phyloP scores from a whole-genome alignment of 2,888 invertebrate genomes.

The Agrochola macilenta region DNA sequence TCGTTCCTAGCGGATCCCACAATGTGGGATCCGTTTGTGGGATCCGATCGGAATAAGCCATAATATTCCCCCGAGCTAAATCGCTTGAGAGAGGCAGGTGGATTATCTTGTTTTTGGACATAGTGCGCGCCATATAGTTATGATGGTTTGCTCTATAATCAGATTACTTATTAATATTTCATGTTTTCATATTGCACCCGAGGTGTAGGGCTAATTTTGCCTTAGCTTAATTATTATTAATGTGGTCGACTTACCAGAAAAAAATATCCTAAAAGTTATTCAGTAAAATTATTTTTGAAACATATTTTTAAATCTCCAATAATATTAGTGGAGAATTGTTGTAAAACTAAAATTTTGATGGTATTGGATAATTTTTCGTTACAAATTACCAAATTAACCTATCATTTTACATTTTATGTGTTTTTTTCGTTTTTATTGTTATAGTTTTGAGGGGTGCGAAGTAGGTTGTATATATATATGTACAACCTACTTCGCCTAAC shows the following conservation, averaged over 20 bases:
- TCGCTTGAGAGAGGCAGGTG: not conserved
- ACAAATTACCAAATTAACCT: conserved; percentile 28
- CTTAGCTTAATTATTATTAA: not conserved
- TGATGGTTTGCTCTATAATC: not conserved
- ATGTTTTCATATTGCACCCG: not conserved
- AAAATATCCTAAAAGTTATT: conserved; percentile 8
- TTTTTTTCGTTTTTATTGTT: conserved; percentile 13
- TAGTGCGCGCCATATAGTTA: not conserved
- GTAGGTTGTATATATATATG: conserved; percentile 16
- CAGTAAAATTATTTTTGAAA: not conserved
- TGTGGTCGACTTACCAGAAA: conserved; percentile 42
- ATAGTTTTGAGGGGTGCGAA: not conserved
- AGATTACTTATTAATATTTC: not conserved
- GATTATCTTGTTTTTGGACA: not conserved
- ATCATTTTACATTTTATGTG: not conserved
- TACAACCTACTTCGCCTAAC: not conserved
- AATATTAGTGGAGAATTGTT: conserved; percentile 4
- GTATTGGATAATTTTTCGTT: not conserved
- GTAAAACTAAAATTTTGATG: conserved; percentile 57
- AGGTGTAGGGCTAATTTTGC: not conserved
- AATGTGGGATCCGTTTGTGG: too few species aligned
- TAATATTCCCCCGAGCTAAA: not conserved
- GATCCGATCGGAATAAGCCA: too few species aligned
- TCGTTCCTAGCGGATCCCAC: too few species aligned
- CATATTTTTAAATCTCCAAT: conserved; percentile 37